Base-by-base conservation (phyloP, 2,113 vertebrate genomes). In the Alectura lathami region DNA sequence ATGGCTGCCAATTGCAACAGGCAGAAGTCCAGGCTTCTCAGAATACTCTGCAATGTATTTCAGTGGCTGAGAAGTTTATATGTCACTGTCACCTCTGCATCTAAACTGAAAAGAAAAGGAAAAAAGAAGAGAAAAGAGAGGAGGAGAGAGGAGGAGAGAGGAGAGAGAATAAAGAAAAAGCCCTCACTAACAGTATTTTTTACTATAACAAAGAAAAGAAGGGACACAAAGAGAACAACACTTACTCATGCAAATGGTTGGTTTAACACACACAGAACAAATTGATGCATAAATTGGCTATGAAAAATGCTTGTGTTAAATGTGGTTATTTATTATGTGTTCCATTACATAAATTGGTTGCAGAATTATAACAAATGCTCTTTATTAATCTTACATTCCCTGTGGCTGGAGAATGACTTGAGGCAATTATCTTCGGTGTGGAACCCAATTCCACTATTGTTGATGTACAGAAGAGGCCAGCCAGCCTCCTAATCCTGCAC, bases 341-440 rank as follows among this genome's bases (percentile, higher is more conserved):
- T 97, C 92, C 83, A 97, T 97, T 97, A 97, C 42, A 95, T 86
- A 97, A 97, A 98, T 97, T 97, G 93, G 96, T 96, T 96, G 76
- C 93, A 96, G 93, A 97, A 97, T 96, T 96, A 97, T 97, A 97
- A 97, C 64, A 97, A 97, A 97, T 95, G 59, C n/a, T 94, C 81
- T 95, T 97, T 98, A 97, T 97, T 98, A 98, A 98, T 97, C 94
- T 97, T 96, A 97, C 91, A 84, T 97, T 98, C 87, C 63, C 83
- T 80, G 43, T 88, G 92, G 73, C 76, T 95, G 68, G 36, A 81
- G 88, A 95, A 91, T 86, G 72, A 94, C 91, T 97, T 72, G 56
- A 82, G 68, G 94, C 78, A 96, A 96, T 97, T 96, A 97, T 96
- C 79, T 96, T 85, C 89, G 89, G 72, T 27, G 47, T 77, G 56